These are phyloP conservation scores for Diogma glabrata DNA, from an alignment of 2,888 invertebrate genomes.

Conservation along the genomic window DNA sequence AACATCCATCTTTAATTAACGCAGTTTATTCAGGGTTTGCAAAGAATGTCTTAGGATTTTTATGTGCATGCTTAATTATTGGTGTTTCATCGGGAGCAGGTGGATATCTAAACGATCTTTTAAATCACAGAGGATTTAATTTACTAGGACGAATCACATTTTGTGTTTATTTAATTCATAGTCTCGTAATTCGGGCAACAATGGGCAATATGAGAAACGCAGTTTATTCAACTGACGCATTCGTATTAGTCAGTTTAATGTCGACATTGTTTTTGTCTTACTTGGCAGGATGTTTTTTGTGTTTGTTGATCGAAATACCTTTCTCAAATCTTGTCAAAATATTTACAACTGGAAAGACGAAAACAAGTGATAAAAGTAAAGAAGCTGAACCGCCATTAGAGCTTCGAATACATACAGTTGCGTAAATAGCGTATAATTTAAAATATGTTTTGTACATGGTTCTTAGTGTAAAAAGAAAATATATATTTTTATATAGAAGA, in stretches of 20 bases:
- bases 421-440: no score
- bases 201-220: conserved; percentile 10
- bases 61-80: conserved; percentile 9
- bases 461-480: no score
- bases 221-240: not conserved
- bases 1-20: conserved; percentile 13
- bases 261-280: conserved; percentile 9
- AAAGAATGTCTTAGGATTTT: conserved; percentile 13
- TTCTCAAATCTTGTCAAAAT: not conserved
- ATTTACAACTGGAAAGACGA: not conserved
- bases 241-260: not conserved
- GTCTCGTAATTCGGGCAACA: conserved; percentile 6
- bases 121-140: not conserved
- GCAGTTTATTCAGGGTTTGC: conserved; percentile 10
- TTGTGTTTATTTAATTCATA: conserved; percentile 13
- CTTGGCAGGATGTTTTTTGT: conserved; percentile 4
- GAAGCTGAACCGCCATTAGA: no score
- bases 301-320: conserved; percentile 10
- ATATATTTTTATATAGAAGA: no score
- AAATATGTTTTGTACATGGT: no score
- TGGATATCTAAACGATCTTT: not conserved
- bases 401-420: no score
- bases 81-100: conserved; percentile 12
- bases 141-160: conserved; percentile 12
- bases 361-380: not conserved